phyloP scores from a whole-genome alignment of 2,888 invertebrate species.

The Silvanus unidentatus region DNA sequence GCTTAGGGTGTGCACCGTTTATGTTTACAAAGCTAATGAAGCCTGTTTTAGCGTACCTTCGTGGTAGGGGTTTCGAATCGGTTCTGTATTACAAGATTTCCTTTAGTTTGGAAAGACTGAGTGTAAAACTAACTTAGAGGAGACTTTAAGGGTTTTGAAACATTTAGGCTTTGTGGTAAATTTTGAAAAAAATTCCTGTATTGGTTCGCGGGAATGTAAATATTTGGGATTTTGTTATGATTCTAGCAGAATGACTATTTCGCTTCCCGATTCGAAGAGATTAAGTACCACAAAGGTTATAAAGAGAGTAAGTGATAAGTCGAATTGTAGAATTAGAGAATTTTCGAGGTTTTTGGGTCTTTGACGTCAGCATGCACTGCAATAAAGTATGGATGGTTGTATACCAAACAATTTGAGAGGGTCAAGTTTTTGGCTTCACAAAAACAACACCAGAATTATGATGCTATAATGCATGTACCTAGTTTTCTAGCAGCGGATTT shows the following conservation, averaged over 20 bases:
- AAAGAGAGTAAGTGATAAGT: neutral
- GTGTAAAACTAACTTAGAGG: neutral
- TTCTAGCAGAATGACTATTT: conserved; percentile 1
- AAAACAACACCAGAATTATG: conserved; percentile 8
- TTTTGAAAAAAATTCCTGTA: neutral
- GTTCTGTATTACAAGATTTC: neutral
- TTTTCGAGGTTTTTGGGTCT: conserved; percentile 10
- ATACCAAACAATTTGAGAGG: conserved; percentile 18
- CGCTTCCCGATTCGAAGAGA: conserved; percentile 4
- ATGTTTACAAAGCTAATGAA: neutral
- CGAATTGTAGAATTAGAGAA: conserved; percentile 11
- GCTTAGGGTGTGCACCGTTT: neutral
- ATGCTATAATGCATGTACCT: conserved; percentile 5
- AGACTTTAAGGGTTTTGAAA: neutral
- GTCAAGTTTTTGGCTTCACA: conserved; percentile 13
- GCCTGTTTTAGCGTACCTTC: neutral
- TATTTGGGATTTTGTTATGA: conserved; percentile 6
- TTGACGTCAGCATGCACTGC: conserved; percentile 16
- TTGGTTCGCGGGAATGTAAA: neutral
- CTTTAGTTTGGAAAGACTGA: neutral
- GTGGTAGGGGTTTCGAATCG: neutral
- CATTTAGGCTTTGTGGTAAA: conserved; percentile 8
- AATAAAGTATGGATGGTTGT: conserved; percentile 18
- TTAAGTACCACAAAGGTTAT: neutral
- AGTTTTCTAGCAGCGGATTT: neutral